Evolutionary conservation across 2,113 vertebrate species (phyloP), one percentile per base, ranked within the genome.

Genomic region (Xiphias gladius): DNA sequence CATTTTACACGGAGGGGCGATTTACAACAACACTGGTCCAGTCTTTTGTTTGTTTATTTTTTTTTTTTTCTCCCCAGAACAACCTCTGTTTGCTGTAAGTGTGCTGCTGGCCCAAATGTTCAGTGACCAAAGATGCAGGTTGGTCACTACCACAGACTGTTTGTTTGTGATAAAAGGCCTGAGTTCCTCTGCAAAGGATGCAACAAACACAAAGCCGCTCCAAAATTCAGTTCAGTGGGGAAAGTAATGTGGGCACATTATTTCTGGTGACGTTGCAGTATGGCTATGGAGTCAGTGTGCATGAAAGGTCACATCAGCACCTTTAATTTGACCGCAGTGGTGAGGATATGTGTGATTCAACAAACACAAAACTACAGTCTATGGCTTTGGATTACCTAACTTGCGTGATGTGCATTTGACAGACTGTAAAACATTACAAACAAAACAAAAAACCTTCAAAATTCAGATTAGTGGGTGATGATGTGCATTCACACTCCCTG

Each of bases 1-100:
- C 17, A 86, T 86, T 88, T 88, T 63, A 64, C 67, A 65, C 72
- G 26, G 17, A 83, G 41, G 72, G 79, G n/a, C 77, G 82, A 86
- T 89, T 82, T 80, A 83, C 66, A 69, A 65, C 67, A 39, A 19
- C 17, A 67, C 77, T 76, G 81, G 75, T 84, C 54, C 59, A 72
- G 30, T 59, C 57, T 67, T 65, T 14, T 52, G 22, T 66, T 22
- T 57, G 43, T 35, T 32, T 4, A 20, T 46, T 48, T 7, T 48
- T n/a, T 50, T 37, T 7, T 48, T 35, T 30, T 3, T 0, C 35
- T 28, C 61, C 24, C 74, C 46, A 73, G 82, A 48, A 41, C 26
- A 57, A 11, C 62, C 64, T 71, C 41, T 66, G 64, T 72, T 76
- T 86, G 74, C 73, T 72, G 67, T 26, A 30, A 75, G 77, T 32